These are phyloP conservation scores for Pterois miles DNA, from an alignment of 2,797 vertebrate species.

Conservation along the genomic window DNA sequence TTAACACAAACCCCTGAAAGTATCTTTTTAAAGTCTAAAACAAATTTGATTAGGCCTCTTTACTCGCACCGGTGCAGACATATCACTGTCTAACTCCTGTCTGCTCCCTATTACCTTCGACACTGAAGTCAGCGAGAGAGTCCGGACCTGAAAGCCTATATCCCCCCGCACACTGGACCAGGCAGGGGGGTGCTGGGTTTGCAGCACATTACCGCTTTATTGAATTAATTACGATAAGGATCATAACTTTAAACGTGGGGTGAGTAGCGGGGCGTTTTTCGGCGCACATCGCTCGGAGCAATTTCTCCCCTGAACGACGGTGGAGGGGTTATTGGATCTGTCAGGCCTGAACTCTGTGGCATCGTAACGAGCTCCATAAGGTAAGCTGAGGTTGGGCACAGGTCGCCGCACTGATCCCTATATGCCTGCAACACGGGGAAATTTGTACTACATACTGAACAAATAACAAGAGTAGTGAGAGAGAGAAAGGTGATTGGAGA, in stretches of 20 bases:
- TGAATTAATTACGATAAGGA: slow-evolving; percentile 99
- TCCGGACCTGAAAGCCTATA: slow-evolving; percentile 81
- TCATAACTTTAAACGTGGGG: slow-evolving; percentile 99
- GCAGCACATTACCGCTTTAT: slow-evolving; percentile 99
- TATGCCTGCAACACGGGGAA: slow-evolving; percentile 91
- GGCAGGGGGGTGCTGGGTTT: slow-evolving; percentile 86
- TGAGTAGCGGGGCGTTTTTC: slow-evolving; percentile 90
- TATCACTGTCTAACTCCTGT: slow-evolving; percentile 80
- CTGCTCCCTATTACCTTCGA: slow-evolving; percentile 95
- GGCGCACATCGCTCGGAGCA: slow-evolving; percentile 91
- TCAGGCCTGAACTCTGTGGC: slow-evolving; percentile 99
- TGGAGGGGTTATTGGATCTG: slow-evolving; percentile 98
- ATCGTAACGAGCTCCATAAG: slow-evolving; percentile 95
- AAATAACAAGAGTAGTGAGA: slow-evolving; percentile 84
- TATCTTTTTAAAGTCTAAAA: slow-evolving; percentile 86
- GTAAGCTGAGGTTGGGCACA: slow-evolving; percentile 92
- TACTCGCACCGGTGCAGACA: slow-evolving; percentile 76
- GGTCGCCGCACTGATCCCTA: slow-evolving; percentile 90
- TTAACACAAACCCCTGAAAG: slow-evolving; percentile 83
- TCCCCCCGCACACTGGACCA: slow-evolving; percentile 81
- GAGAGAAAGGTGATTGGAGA: slow-evolving; percentile 49
- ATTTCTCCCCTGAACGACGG: slow-evolving; percentile 90
- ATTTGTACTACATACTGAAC: slow-evolving; percentile 99
- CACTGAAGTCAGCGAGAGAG: slow-evolving; percentile 90
- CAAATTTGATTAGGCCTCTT: slow-evolving; percentile 85